phyloP scores from a whole-genome alignment of 2,888 invertebrate species.

The Sialis lutaria region DNA sequence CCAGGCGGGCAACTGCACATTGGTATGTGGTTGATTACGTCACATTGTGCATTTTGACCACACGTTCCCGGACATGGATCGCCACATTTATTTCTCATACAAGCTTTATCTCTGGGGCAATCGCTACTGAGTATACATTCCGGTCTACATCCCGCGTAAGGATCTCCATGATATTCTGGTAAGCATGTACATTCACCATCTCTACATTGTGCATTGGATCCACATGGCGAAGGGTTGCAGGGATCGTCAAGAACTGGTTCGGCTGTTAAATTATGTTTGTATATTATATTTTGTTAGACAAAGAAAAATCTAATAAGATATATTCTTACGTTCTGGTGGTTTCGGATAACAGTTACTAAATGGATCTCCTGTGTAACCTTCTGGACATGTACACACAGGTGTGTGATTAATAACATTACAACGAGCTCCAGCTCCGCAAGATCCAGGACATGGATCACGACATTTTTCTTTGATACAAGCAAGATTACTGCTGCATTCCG shows the following conservation, averaged over 20 bases:
- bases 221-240: conserved; percentile 21
- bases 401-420: conserved; percentile 49
- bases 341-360: conserved; percentile 25
- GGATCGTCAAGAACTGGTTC: conserved; percentile 12
- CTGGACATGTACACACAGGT: conserved; percentile 45
- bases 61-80: conserved; percentile 33
- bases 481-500: conserved; percentile 31
- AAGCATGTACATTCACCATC: conserved; percentile 23
- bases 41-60: conserved; percentile 31
- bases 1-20: conserved; percentile 28
- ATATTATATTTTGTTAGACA: conserved; percentile 1
- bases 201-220: conserved; percentile 20
- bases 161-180: conserved; percentile 22
- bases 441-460: conserved; percentile 43
- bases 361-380: conserved; percentile 44
- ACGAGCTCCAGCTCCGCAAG: conserved; percentile 40
- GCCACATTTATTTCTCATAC: conserved; percentile 27
- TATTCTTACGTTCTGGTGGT: conserved; percentile 16
- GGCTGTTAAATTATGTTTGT: conserved; percentile 1
- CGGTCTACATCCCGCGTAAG: conserved; percentile 23
- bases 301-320: too few relatives aligned
- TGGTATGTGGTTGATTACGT: conserved; percentile 32
- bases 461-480: conserved; percentile 39
- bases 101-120: conserved; percentile 25
- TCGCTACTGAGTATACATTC: conserved; percentile 27